Evolutionary conservation across 1,140 invertebrate species (phyloP), one percentile per base, ranked within the genome.

Genomic region (Ceratina japonica): DNA sequence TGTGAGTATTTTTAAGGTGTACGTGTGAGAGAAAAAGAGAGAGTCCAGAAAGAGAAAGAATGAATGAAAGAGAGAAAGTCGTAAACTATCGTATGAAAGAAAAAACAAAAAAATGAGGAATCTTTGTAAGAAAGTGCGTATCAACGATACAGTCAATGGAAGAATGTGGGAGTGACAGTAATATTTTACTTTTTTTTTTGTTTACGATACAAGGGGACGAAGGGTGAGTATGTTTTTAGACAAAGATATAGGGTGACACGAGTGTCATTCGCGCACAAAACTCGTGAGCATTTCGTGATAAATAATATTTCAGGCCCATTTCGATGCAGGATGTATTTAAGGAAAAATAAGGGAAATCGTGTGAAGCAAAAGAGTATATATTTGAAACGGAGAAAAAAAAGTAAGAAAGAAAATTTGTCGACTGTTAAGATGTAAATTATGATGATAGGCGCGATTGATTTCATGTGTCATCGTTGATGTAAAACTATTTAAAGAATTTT

Each of bases 1-100:
- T 89, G 83, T 87, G 79, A 86, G 75, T 88, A 90, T 87, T 89
- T 88, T 81, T 88, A 87, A 88, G 83, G 61, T 66, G 81, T 83
- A 75, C 84, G 79, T 80, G 37, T 10, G 37, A 44, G 37, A 7
- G 37, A 44, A 10, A 84, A 83, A 10, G 61, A 61, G 52, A 62
- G 56, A 31, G 27, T 31, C 27, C 27, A 31, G 27, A 31, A 31
- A 31, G 27, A 58, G 56, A 59, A 24, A 56, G 22, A 37, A 18
- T 20, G 37, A 76, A 37, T 44, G 49, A 52, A 20, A 63, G 18
- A 37, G 79, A 68, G 31, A 80, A 59, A 72, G 18, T 75, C 68
- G 49, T 84, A 84, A 64, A 15, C 24, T 75, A 74, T 24, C 16
- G 58, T 44, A 72, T 71, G 56, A 31, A 80, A 63, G 59, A 13